Base-by-base conservation (phyloP, 2,888 invertebrate genomes). In the Leptodirus hochenwartii region DNA sequence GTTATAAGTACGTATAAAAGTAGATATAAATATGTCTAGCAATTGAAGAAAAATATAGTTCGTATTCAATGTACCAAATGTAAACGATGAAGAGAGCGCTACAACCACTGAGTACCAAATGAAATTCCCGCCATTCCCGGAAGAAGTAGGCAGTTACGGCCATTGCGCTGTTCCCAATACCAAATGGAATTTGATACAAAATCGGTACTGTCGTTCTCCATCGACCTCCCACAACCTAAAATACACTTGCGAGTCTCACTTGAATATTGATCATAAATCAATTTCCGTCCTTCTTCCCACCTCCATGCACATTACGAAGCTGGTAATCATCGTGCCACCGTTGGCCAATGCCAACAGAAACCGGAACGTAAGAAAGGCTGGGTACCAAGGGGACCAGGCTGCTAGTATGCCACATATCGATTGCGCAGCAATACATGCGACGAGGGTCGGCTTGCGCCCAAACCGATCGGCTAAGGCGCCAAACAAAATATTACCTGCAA, bases 151-250 rank as follows among this genome's bases (percentile, higher is more conserved):
- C 65, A 8, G 69, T 41, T 3, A 49, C 49, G 2, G 69, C 62
- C 62, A 72, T 62, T 10, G 64, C 41, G 4, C 63, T 54, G 38
- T 61, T 66, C 1, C 69, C 71, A 25, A 71, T 44, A 11, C 67
- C 66, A 46, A 68, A 72, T 3, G 70, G 69, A 27, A 69, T 50
- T 47, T 71, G 70, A 40, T 67, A 66, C n/a, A 70, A 37, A 22
- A 71, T 62, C 8, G 70, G 68, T 30, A 70, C 56, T 29, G 61
- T 56, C 4, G 65, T 66, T 17, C 70, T 55, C 61, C 66, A 70
- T 48, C 61, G 61, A 22, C 68, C 67, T 30, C 67, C 64, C 15
- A 70, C 69, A 15, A 62, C 62, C 57, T 68, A 20, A 20, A 20
- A 8, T n/a, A 20, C 6, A 8, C 20, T 20, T n/a, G n/a, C 6